A percentile compares a stretch with the other conserved stretches of the same genome.
Evolutionary conservation across 2,113 vertebrate genomes (phyloP).

Genomic region (Micronisus gabar): DNA sequence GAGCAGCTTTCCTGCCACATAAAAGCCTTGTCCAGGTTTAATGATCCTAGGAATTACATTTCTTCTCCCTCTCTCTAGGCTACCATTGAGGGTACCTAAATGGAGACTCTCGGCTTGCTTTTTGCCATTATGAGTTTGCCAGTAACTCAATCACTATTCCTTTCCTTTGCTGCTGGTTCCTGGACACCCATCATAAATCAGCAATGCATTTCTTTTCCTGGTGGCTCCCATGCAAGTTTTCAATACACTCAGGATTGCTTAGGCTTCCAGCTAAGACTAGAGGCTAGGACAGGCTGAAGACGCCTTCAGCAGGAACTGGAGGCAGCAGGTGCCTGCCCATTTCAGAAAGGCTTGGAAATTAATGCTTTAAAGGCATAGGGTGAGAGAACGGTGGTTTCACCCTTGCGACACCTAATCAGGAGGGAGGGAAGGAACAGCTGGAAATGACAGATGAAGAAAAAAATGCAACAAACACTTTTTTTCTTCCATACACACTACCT

Average conservation of each 20-base stretch:
- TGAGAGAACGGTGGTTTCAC: neutral
- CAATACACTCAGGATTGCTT: neutral
- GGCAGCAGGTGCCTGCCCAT: neutral
- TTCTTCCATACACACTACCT: neutral
- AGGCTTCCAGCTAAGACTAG: neutral
- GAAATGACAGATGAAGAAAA: neutral
- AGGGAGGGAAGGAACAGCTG: neutral
- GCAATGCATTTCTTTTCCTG: neutral
- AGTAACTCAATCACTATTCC: neutral
- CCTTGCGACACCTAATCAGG: neutral
- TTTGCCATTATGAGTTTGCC: neutral
- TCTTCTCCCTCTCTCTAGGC: neutral
- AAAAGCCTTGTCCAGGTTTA: neutral
- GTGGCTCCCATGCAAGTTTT: neutral
- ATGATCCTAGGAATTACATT: accelerated
- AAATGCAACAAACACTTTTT: neutral
- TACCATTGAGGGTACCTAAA: neutral
- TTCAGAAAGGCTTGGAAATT: neutral
- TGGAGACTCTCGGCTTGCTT: neutral
- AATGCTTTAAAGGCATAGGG: neutral
- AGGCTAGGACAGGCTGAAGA: neutral
- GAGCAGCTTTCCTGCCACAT: neutral
- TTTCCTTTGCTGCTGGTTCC: neutral
- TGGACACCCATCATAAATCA: neutral
- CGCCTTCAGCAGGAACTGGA: neutral